Evolutionary conservation across 2,113 vertebrate genomes (phyloP), one percentile per base, ranked within the genome.

Genomic region (Mastomys natalensis): DNA sequence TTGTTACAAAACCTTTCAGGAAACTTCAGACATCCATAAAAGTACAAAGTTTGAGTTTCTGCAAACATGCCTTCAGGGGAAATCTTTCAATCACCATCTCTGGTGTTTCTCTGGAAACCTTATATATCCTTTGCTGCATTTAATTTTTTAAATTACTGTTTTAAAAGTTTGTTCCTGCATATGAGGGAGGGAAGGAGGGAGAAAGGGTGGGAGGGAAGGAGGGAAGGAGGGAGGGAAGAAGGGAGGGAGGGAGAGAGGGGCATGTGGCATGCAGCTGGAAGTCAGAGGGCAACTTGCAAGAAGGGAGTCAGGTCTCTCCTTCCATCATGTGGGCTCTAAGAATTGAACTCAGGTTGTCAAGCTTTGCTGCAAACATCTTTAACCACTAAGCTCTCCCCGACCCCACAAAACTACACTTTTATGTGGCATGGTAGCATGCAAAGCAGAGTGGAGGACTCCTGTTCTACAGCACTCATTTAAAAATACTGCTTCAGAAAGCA

Each of bases 361-460:
- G 60, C 17, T 48, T 66, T 62, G 60, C 29, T 64, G 40, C 84
- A 86, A 48, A 12, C 2, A 5, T 66, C 60, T 66, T 48, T 86
- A 86, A 34, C 43, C 64, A 86, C 43, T 51, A 64, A 45, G 60
- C 26, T 60, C 29, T 4, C 12, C 11, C 12, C 62, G 2, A 64
- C 26, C 34, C 5, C 48, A 5, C 48, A 51, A 51, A 2, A 3
- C n/a, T 10, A 53, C 12, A 43, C 12, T 80, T 91, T 7, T 19
- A 73, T 0, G 26, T 48, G 29, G 6, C 2, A 17, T 5, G 7
- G 31, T 10, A 7, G 68, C 5, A 1, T 4, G 31, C 4, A 5
- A 11, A 1, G 40, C 7, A 10, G 7, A 53, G 15, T 4, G 7
- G 8, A 2, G 17, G 24, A 6, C 11, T 3, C 7, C 45, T 37